These are phyloP conservation scores for Adelges cooleyi DNA, from an alignment of 1,140 invertebrate genomes.

Conservation along the genomic window DNA sequence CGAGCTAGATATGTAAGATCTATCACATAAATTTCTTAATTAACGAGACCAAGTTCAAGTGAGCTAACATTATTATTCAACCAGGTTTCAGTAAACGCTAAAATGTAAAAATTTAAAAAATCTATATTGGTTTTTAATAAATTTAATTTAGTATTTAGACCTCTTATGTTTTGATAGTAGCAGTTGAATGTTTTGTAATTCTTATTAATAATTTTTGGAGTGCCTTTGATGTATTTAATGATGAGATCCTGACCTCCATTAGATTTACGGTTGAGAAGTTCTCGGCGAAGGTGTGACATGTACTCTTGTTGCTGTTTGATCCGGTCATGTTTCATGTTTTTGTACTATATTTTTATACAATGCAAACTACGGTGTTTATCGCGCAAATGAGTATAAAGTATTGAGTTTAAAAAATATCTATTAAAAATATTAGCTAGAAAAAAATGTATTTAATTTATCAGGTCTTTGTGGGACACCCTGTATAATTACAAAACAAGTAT, in stretches of 20 bases:
- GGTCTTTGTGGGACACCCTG: too few relatives aligned
- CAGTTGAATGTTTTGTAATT: background rate
- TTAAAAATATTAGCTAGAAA: too few relatives aligned
- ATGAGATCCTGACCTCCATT: background rate
- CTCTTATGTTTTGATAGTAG: background rate
- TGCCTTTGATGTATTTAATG: background rate
- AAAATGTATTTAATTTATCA: too few relatives aligned
- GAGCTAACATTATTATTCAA: background rate
- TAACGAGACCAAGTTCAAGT: background rate
- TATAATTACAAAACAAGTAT: too few relatives aligned
- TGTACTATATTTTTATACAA: too few relatives aligned
- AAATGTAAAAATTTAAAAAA: background rate
- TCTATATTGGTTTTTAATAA: conserved; percentile 7
- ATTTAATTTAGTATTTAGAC: conserved; percentile 1
- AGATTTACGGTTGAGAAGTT: background rate
- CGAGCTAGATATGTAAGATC: background rate
- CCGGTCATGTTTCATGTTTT: too few relatives aligned
- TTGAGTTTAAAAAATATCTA: too few relatives aligned
- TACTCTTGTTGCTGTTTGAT: background rate
- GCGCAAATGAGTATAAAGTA: too few relatives aligned
- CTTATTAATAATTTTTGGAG: background rate
- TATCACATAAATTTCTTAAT: background rate
- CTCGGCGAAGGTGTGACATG: background rate
- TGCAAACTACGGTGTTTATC: too few relatives aligned
- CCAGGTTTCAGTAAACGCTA: too few relatives aligned